phyloP scores from a whole-genome alignment of 2,797 vertebrate species.

The Acanthurus tractus region DNA sequence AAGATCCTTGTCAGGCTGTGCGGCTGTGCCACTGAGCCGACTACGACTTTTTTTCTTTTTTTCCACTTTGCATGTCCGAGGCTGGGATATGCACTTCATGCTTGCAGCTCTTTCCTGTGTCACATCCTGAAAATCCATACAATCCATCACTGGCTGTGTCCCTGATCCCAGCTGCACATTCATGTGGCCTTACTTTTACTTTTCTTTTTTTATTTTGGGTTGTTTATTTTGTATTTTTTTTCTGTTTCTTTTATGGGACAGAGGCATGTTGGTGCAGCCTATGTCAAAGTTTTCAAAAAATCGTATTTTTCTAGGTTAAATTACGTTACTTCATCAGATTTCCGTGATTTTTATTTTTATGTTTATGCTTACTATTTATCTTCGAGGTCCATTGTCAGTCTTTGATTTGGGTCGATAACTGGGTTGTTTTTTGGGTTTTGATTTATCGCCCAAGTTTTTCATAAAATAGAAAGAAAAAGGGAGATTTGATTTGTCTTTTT shows the following conservation, averaged over 20 bases:
- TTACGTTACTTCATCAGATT: not conserved
- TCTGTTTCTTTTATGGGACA: not conserved
- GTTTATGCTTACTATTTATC: slow-evolving; percentile 5
- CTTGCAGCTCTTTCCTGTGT: slow-evolving; percentile 55
- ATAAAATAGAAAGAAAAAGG: slow-evolving; percentile 39
- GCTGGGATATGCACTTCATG: slow-evolving; percentile 45
- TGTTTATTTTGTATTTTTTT: not conserved
- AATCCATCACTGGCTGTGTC: slow-evolving; percentile 75
- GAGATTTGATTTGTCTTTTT: slow-evolving; percentile 72
- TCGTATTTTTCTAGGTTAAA: not conserved
- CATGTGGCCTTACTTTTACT: slow-evolving; percentile 41
- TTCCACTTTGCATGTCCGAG: slow-evolving; percentile 71
- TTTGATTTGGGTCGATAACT: not conserved
- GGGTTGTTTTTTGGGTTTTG: slow-evolving; percentile 8
- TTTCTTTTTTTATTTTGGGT: not conserved
- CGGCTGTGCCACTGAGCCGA: slow-evolving; percentile 40
- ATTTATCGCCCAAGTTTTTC: slow-evolving; percentile 39
- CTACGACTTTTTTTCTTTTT: slow-evolving; percentile 54
- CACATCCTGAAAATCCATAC: slow-evolving; percentile 69
- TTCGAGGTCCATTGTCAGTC: not conserved
- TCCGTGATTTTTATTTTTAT: slow-evolving; percentile 1
- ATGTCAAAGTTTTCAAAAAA: slow-evolving; percentile 3
- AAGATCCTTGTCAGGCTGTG: slow-evolving; percentile 53
- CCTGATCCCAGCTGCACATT: slow-evolving; percentile 57
- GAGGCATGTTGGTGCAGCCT: not conserved